Conservation (phyloP, 2,113 vertebrate species). For the Menidia beryllina region DNA sequence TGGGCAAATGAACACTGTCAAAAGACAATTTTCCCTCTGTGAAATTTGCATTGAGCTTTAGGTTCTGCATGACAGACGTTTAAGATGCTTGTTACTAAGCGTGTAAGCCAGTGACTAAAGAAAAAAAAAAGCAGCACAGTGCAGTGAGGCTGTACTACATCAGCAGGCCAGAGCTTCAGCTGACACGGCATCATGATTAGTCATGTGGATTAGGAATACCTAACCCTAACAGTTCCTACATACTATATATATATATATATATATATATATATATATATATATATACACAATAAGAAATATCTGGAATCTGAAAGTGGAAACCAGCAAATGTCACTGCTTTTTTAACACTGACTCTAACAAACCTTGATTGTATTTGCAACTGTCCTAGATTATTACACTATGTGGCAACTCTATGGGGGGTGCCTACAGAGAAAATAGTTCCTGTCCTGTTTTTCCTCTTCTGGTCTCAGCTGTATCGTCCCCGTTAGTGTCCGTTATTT, state of each 20-base stretch:
- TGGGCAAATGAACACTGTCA: conserved; percentile 22
- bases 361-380: neutral
- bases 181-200: conserved; percentile 20
- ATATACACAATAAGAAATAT: too few relatives aligned
- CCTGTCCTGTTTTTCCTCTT: neutral
- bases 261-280: neutral
- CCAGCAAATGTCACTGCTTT: too few relatives aligned
- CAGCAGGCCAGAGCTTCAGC: conserved; percentile 23
- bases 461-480: neutral
- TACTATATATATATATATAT: conserved; percentile 20
- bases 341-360: too few relatives aligned
- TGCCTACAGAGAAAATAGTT: neutral
- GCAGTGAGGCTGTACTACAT: neutral
- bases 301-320: too few relatives aligned
- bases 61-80: conserved; percentile 40
- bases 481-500: neutral
- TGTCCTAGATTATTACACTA: neutral
- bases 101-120: conserved; percentile 24
- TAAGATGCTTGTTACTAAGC: conserved; percentile 38
- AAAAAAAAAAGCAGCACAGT: conserved; percentile 19
- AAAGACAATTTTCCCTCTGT: conserved; percentile 19
- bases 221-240: conserved; percentile 43
- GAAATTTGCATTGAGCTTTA: conserved; percentile 6
- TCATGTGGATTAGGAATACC: conserved; percentile 50
- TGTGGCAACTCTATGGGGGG: neutral